Evolutionary conservation across 2,797 vertebrate species (phyloP).

Genomic region (Sebastes goodei): DNA sequence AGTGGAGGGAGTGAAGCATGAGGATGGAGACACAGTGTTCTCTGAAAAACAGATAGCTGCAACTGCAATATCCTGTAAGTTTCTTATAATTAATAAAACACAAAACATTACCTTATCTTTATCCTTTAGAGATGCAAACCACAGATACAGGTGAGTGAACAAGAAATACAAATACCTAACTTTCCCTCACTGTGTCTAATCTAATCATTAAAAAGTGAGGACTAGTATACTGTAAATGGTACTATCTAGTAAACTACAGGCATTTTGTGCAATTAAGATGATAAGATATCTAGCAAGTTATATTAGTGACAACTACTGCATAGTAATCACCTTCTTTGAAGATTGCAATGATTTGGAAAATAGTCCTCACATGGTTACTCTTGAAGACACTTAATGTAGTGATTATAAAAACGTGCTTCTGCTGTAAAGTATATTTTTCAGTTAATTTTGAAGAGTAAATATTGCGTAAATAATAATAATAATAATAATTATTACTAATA

Average conservation of each 20-base stretch:
- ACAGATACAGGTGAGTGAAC: background rate
- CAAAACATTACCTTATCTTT: background rate
- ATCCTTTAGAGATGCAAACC: background rate
- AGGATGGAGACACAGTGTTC: slow-evolving; percentile 47
- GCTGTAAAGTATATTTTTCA: background rate
- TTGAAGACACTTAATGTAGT: background rate
- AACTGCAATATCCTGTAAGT: background rate
- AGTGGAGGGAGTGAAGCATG: slow-evolving; percentile 55
- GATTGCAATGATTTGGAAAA: background rate
- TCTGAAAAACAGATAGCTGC: slow-evolving; percentile 15
- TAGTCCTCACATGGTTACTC: background rate
- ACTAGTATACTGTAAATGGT: background rate
- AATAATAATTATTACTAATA: background rate
- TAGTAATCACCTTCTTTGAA: background rate
- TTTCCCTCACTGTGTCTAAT: background rate
- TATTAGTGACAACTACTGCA: background rate
- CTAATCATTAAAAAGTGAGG: background rate
- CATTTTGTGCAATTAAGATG: background rate
- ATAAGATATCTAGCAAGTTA: background rate
- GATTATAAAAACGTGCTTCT: background rate
- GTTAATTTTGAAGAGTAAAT: background rate
- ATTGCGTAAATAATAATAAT: background rate
- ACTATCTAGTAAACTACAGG: no score
- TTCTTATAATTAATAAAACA: slow-evolving; percentile 37
- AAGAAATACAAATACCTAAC: background rate